Base-by-base conservation (phyloP, 2,888 invertebrate genomes). In the Tipula unca region DNA sequence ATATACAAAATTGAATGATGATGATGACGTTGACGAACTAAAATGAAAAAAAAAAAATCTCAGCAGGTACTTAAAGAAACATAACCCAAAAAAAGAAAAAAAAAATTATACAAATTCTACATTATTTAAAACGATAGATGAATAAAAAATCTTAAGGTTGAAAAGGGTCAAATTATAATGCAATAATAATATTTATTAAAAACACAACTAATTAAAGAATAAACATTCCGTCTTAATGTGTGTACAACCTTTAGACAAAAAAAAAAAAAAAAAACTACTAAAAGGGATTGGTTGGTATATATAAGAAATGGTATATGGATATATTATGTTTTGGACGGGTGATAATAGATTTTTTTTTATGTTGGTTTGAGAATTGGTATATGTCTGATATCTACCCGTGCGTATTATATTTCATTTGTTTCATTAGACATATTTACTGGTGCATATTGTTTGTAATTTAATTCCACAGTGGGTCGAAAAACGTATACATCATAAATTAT, bases 361-460 rank as follows among this genome's bases (percentile, higher is more conserved):
- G 69, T 25, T 69, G 69, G 25, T 69, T 25, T 25, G 69, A 69
- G 69, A 25, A 69, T 25, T 69, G 69, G 69, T 69, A 25, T n/a
- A n/a, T 69, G 25, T 69, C 25, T 69, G 69, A 69, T 69, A 69
- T 69, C 25, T 69, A 69, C 69, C 25, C 69, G 69, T 69, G 69
- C 69, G 25, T 69, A 69, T 69, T 69, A 69, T 69, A 13, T 69
- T 69, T 69, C 69, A 69, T 69, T 69, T 69, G 25, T 25, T 69
- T 69, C 69, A 69, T 69, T 69, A 69, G 69, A 69, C 69, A 69
- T 69, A 69, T 69, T 69, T 69, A 69, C 69, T 69, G 69, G 69
- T 20, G 69, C 69, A 69, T 25, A 25, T 3, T 69, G 69, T 25
- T 3, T 69, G 69, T 25, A 69, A 69, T 69, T 69, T 25, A 69